Evolutionary conservation across 2,888 invertebrate species (phyloP).

Genomic region (Aphelenchoides bicaudatus): DNA sequence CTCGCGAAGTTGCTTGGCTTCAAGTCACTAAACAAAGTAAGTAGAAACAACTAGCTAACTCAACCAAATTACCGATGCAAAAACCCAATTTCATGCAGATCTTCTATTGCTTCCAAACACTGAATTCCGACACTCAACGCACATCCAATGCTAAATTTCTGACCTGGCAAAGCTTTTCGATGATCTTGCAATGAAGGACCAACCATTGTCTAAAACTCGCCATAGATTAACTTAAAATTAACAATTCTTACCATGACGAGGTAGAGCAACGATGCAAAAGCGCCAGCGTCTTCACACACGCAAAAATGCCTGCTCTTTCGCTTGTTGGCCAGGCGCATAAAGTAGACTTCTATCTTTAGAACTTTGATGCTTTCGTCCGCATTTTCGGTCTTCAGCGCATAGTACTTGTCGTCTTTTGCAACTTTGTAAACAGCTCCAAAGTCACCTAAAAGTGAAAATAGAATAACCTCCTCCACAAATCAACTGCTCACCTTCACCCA

Average conservation of each 20-base stretch:
- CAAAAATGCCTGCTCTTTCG: constrained; percentile 37
- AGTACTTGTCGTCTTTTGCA: too few relatives aligned
- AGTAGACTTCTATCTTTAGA: constrained; percentile 32
- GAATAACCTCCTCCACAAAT: constrained; percentile 19
- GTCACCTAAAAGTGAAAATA: constrained; percentile 32
- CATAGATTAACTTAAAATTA: constrained; percentile 21
- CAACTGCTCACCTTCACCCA: constrained; percentile 25
- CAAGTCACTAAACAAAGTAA: constrained; percentile 46
- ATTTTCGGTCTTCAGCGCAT: constrained; percentile 28
- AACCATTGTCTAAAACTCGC: not conserved
- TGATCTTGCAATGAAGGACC: constrained; percentile 28
- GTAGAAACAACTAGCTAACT: constrained; percentile 27
- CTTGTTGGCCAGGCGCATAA: constrained; percentile 24
- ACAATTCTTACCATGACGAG: constrained; percentile 46
- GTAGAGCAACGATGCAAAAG: constrained; percentile 41
- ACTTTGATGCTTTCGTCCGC: constrained; percentile 22
- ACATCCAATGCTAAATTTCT: constrained; percentile 35
- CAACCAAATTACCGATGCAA: constrained; percentile 23
- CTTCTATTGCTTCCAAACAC: constrained; percentile 43
- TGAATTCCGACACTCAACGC: constrained; percentile 39
- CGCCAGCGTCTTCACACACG: constrained; percentile 36
- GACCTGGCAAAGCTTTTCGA: constrained; percentile 24
- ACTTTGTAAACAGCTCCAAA: constrained; percentile 43
- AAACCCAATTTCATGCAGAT: constrained; percentile 34
- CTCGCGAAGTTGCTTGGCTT: constrained; percentile 46